phyloP scores from a whole-genome alignment of 2,797 vertebrate species.

The Eidolon dupreanum region DNA sequence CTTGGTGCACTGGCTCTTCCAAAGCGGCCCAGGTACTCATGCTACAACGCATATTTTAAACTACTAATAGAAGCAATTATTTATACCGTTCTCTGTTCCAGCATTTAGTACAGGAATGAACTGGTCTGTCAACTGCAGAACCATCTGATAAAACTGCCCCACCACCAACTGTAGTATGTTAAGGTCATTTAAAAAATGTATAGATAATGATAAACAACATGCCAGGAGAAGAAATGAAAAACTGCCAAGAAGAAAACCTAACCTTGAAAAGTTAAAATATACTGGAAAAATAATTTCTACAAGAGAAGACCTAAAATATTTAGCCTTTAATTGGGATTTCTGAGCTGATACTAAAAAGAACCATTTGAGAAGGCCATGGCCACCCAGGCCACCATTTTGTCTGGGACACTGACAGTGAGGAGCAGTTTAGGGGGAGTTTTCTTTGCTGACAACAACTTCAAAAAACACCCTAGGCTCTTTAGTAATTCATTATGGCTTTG shows the following conservation, averaged over 20 bases:
- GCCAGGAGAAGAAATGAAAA: background rate
- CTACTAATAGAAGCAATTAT: background rate
- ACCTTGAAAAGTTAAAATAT: background rate
- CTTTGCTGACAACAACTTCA: background rate
- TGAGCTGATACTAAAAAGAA: background rate
- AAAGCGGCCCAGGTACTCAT: background rate
- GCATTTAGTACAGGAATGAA: background rate
- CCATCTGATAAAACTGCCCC: background rate
- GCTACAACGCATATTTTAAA: background rate
- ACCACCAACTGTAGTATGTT: background rate
- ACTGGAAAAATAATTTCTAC: background rate
- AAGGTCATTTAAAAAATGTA: background rate
- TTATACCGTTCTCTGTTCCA: background rate
- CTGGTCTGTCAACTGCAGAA: background rate
- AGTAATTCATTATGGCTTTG: background rate
- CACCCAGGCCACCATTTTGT: background rate
- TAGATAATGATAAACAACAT: background rate
- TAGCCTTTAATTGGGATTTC: background rate
- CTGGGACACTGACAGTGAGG: background rate
- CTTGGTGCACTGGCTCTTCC: background rate
- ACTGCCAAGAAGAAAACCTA: background rate
- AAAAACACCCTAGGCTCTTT: background rate
- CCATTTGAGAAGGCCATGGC: background rate
- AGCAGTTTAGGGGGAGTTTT: background rate
- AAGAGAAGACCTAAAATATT: background rate